phyloP scores from a whole-genome alignment of 1,140 invertebrate genomes.

The Drosophila saltans region DNA sequence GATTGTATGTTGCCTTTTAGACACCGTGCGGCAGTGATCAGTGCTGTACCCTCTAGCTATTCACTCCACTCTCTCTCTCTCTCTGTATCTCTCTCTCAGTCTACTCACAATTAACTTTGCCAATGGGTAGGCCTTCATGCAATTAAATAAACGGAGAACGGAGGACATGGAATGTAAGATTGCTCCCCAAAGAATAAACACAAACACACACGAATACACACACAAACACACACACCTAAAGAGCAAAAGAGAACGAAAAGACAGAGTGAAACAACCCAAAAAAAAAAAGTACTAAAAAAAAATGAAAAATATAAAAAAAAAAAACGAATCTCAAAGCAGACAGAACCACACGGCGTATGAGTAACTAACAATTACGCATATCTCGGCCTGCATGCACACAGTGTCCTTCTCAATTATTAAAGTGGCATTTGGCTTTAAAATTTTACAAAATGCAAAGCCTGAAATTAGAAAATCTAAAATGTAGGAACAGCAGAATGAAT shows the following conservation, averaged over 20 bases:
- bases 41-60: not conserved
- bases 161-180: slow-evolving; percentile 29
- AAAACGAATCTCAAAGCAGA: slow-evolving; percentile 25
- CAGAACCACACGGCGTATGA: slow-evolving; percentile 38
- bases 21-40: slow-evolving; percentile 32
- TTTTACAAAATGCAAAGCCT: not conserved
- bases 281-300: not conserved
- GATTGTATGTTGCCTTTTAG: slow-evolving; percentile 36
- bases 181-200: slow-evolving; percentile 58
- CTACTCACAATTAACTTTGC: slow-evolving; percentile 58
- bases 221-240: slow-evolving; percentile 17
- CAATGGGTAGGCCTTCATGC: slow-evolving; percentile 47
- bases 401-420: slow-evolving; percentile 50
- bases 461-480: slow-evolving; percentile 14
- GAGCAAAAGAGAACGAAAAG: slow-evolving; percentile 6
- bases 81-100: slow-evolving; percentile 46
- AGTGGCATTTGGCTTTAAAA: slow-evolving; percentile 19
- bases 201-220: slow-evolving; percentile 9
- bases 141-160: slow-evolving; percentile 34
- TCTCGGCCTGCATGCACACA: slow-evolving; percentile 28
- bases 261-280: slow-evolving; percentile 38
- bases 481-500: not conserved
- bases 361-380: slow-evolving; percentile 49
- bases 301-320: slow-evolving; percentile 12
- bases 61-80: not conserved